Evolutionary conservation across 53 echinoderm and acorn worm species (phyloP).

Genomic region (Temnopleurus reevesii): DNA sequence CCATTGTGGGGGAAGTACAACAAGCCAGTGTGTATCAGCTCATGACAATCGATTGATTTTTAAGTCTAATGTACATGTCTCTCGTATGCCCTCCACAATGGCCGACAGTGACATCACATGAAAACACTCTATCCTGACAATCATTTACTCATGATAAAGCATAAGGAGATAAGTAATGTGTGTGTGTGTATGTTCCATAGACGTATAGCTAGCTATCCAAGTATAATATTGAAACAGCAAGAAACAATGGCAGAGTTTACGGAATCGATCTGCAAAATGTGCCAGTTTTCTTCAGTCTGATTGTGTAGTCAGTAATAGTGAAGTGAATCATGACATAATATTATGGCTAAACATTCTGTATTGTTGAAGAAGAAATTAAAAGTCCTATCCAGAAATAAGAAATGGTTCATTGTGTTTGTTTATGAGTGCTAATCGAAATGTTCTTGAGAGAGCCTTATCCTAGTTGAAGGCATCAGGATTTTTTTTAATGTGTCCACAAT

Average conservation of each 20-base stretch:
- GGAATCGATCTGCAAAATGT: neutral
- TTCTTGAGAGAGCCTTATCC: no score
- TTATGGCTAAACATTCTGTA: constrained; percentile 42
- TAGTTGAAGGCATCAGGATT: no score
- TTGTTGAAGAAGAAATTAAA: constrained; percentile 46
- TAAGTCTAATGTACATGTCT: no score
- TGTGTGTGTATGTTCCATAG: constrained; percentile 48
- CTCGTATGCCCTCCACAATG: no score
- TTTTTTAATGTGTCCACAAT: no score
- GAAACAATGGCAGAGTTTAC: neutral
- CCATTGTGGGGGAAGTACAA: no score
- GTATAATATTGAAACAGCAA: constrained; percentile 28
- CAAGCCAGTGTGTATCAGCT: no score
- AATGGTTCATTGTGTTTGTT: no score
- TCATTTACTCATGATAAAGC: constrained; percentile 34
- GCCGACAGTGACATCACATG: no score
- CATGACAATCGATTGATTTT: no score
- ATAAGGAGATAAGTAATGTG: constrained; percentile 11
- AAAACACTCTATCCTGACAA: constrained; percentile 1
- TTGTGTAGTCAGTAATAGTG: constrained; percentile 48
- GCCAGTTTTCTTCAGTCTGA: constrained; percentile 26
- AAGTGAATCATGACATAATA: constrained; percentile 30
- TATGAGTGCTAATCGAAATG: no score
- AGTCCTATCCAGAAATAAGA: constrained; percentile 41
- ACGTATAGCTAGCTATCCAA: constrained; percentile 47